These are phyloP conservation scores for Monopis laevigella DNA, from an alignment of 2,888 invertebrate species.

Conservation along the genomic window DNA sequence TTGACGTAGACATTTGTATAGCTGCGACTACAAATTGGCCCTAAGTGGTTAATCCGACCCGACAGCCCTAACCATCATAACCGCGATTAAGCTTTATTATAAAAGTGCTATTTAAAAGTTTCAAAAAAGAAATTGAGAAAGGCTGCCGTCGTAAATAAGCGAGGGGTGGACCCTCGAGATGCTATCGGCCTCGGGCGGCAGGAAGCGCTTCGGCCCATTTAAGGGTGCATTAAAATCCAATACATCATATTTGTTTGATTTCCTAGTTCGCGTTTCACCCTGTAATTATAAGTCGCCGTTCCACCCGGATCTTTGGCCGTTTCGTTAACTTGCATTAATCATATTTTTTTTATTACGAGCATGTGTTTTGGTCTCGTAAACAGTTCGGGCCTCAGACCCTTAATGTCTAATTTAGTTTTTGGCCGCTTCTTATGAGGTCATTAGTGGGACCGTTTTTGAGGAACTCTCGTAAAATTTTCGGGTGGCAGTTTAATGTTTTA, in stretches of 20 bases:
- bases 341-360: conserved; percentile 59
- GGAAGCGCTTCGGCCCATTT: conserved; percentile 65
- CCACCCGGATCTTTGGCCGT: conserved; percentile 53
- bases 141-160: conserved; percentile 50
- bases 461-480: conserved; percentile 20
- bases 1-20: no score
- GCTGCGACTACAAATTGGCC: conserved; percentile 37
- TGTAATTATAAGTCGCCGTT: conserved; percentile 65
- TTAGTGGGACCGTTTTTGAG: conserved; percentile 40
- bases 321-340: conserved; percentile 62
- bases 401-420: conserved; percentile 58
- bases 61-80: conserved; percentile 37
- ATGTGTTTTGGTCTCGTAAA: conserved; percentile 59
- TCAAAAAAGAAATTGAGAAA: conserved; percentile 36
- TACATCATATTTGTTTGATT: conserved; percentile 70
- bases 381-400: conserved; percentile 30
- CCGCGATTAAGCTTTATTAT: conserved; percentile 46
- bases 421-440: conserved; percentile 49
- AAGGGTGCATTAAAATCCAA: conserved; percentile 69
- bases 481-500: conserved; percentile 9
- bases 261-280: conserved; percentile 65
- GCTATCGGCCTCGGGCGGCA: conserved; percentile 51
- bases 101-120: conserved; percentile 45
- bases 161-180: conserved; percentile 34
- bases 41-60: conserved; percentile 41